These are phyloP conservation scores for Enteromius mattozi DNA, from an alignment of 2,797 vertebrate genomes.

Conservation along the genomic window DNA sequence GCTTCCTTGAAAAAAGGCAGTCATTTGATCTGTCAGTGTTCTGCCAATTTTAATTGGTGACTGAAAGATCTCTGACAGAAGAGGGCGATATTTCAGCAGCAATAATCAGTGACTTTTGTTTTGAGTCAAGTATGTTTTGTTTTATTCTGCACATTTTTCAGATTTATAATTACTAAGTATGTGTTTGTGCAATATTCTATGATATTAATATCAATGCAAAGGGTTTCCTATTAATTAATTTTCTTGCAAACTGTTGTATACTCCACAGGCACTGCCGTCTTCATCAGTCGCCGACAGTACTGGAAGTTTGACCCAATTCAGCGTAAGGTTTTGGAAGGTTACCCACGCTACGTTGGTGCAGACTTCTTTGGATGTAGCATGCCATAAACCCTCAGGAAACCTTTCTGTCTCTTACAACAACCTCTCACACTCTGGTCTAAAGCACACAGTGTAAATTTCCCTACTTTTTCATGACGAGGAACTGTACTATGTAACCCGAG, in stretches of 20 bases:
- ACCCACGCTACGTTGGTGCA: conserved; percentile 86
- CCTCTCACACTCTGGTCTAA: conserved; percentile 17
- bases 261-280: conserved; percentile 88
- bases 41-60: background rate
- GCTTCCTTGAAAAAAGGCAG: background rate
- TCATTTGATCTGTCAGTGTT: background rate
- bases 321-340: conserved; percentile 88
- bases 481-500: background rate
- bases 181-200: background rate
- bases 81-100: background rate
- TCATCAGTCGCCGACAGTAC: conserved; percentile 88
- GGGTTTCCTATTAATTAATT: background rate
- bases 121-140: background rate
- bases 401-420: background rate
- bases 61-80: background rate
- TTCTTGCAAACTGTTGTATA: background rate
- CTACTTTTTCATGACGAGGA: background rate
- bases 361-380: conserved; percentile 89
- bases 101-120: background rate
- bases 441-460: conserved; percentile 23
- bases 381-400: conserved; percentile 45
- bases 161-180: background rate
- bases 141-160: background rate
- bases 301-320: conserved; percentile 92
- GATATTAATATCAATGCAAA: background rate